Conservation (phyloP, 2,888 invertebrate genomes). For the Rutpela maculata region DNA sequence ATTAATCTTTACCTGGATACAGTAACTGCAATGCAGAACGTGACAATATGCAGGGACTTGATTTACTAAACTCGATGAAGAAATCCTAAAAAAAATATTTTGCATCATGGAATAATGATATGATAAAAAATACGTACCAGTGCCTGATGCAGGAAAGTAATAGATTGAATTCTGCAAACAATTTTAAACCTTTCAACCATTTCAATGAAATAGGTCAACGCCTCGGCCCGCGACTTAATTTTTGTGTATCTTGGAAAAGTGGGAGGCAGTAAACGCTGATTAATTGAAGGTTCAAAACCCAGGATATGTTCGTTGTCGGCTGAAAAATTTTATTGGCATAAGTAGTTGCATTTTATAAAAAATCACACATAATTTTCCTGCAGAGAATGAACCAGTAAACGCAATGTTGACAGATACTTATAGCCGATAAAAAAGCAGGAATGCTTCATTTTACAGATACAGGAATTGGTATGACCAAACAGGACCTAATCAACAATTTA, state of each 20-base stretch:
- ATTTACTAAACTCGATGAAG: slow-evolving; percentile 93
- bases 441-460: slow-evolving; percentile 96
- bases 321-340: slow-evolving; percentile 62
- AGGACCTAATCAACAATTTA: slow-evolving; percentile 94
- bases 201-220: slow-evolving; percentile 87
- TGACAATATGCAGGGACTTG: slow-evolving; percentile 92
- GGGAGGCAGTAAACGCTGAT: slow-evolving; percentile 96
- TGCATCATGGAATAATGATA: not conserved
- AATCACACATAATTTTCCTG: slow-evolving; percentile 39
- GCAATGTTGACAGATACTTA: too few species aligned
- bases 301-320: slow-evolving; percentile 86
- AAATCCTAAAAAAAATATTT: slow-evolving; percentile 83
- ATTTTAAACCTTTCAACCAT: slow-evolving; percentile 87
- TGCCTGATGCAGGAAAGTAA: slow-evolving; percentile 87
- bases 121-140: slow-evolving; percentile 77
- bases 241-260: slow-evolving; percentile 98
- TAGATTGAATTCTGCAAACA: slow-evolving; percentile 87
- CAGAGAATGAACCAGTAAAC: not conserved
- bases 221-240: slow-evolving; percentile 88
- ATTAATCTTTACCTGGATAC: slow-evolving; percentile 77
- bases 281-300: slow-evolving; percentile 97
- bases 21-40: slow-evolving; percentile 91
- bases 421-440: slow-evolving; percentile 93
- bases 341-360: not conserved
- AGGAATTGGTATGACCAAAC: slow-evolving; percentile 97